phyloP scores from a whole-genome alignment of 2,888 invertebrate genomes.

The Limnephilus auricula region DNA sequence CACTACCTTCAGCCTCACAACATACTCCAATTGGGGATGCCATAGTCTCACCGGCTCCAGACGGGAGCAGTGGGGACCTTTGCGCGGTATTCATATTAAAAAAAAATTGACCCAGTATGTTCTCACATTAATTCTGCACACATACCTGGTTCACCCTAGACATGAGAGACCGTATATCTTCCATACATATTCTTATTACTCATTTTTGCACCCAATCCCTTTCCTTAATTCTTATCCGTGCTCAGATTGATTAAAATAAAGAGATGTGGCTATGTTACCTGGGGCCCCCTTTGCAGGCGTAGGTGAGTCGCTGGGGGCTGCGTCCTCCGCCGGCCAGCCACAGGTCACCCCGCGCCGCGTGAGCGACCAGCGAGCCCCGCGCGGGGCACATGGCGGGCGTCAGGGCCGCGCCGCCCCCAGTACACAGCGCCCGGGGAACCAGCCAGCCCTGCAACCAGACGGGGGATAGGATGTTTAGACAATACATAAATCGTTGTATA shows the following conservation, averaged over 20 bases:
- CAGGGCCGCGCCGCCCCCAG: conserved; percentile 74
- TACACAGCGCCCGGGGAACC: conserved; percentile 73
- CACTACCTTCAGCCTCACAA: too few species aligned
- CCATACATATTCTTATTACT: too few species aligned
- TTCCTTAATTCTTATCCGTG: background rate
- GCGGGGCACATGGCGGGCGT: conserved; percentile 82
- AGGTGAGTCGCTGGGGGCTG: conserved; percentile 73
- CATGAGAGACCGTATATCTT: too few species aligned
- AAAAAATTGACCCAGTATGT: too few species aligned
- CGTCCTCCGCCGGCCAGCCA: conserved; percentile 84
- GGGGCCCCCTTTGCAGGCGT: conserved; percentile 73
- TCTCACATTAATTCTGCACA: too few species aligned
- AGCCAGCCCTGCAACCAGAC: conserved; percentile 70
- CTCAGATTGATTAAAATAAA: conserved; percentile 30
- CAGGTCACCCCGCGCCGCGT: conserved; percentile 92
- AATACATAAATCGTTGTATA: background rate
- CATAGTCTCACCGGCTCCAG: too few species aligned
- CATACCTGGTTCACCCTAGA: too few species aligned
- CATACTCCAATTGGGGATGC: too few species aligned
- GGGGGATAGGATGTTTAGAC: background rate
- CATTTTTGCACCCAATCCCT: too few species aligned
- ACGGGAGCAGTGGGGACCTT: too few species aligned
- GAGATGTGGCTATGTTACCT: conserved; percentile 68
- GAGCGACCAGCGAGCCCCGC: conserved; percentile 90
- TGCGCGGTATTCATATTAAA: too few species aligned